Percentiles rank a stretch among this genome's conserved stretches.
phyloP scores from a whole-genome alignment of 2,797 vertebrate genomes.

The Sparidentex hasta region DNA sequence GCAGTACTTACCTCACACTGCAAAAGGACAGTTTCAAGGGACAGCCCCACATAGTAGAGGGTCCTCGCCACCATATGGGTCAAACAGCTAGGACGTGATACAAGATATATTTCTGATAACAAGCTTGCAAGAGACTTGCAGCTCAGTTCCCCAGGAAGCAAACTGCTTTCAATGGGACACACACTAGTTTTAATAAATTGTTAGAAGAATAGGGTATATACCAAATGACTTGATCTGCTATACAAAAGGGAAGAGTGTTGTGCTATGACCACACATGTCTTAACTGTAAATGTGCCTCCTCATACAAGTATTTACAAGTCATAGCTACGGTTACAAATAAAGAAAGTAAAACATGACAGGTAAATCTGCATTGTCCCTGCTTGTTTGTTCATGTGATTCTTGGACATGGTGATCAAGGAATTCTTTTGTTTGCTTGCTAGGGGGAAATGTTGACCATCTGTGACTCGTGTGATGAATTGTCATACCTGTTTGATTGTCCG shows the following conservation, averaged over 20 bases:
- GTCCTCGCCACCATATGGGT: slow-evolving; percentile 4
- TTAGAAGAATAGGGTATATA: neutral
- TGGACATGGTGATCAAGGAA: neutral
- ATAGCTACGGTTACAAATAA: neutral
- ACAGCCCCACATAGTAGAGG: neutral
- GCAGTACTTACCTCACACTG: neutral
- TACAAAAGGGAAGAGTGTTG: neutral
- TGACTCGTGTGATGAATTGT: neutral
- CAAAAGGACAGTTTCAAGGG: slow-evolving; percentile 20
- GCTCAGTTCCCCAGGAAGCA: neutral
- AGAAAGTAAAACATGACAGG: neutral
- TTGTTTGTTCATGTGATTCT: neutral
- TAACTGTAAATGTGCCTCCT: neutral
- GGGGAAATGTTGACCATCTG: neutral
- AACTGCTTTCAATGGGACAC: neutral
- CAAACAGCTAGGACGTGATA: slow-evolving; percentile 30
- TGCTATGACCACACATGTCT: neutral
- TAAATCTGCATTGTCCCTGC: neutral
- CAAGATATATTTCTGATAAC: neutral
- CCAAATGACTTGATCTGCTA: neutral
- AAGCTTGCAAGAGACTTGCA: neutral
- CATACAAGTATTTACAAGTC: neutral
- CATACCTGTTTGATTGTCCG: slow-evolving; percentile 20
- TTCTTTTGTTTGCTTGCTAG: neutral
- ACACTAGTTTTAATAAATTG: neutral